Evolutionary conservation across 1,140 invertebrate species (phyloP).

Genomic region (Bombus pascuorum): DNA sequence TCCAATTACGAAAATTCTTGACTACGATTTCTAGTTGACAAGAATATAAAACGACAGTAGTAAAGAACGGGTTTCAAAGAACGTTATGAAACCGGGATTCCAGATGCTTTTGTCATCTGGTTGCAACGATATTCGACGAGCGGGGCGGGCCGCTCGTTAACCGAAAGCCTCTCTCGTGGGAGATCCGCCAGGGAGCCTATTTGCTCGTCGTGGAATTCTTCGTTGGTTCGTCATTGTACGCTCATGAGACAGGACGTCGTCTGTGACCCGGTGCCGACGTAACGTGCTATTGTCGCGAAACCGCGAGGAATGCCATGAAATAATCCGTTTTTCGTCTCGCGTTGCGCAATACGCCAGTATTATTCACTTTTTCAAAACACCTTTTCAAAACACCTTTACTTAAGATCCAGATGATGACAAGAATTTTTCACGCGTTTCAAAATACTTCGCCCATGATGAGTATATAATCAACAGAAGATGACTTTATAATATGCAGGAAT

Average conservation of each 20-base stretch:
- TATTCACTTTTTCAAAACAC: neutral
- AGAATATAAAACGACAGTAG: neutral
- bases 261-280: slow-evolving; percentile 24
- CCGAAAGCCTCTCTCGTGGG: slow-evolving; percentile 18
- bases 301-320: slow-evolving; percentile 34
- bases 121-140: slow-evolving; percentile 32
- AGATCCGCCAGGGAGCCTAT: slow-evolving; percentile 36
- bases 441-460: neutral
- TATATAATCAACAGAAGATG: neutral
- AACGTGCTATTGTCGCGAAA: slow-evolving; percentile 47
- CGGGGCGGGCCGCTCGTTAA: slow-evolving; percentile 17
- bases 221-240: slow-evolving; percentile 42
- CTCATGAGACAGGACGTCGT: slow-evolving; percentile 50
- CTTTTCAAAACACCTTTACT: slow-evolving; percentile 3
- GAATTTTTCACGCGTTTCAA: neutral
- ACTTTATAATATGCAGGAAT: neutral
- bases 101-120: neutral
- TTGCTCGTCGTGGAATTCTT: slow-evolving; percentile 36
- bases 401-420: neutral
- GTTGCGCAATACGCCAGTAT: slow-evolving; percentile 20
- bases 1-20: neutral
- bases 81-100: slow-evolving; percentile 6
- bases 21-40: neutral
- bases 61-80: neutral
- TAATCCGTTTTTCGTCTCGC: slow-evolving; percentile 28